Evolutionary conservation across 1,140 invertebrate species (phyloP).

Genomic region (Metopolophium dirhodum): DNA sequence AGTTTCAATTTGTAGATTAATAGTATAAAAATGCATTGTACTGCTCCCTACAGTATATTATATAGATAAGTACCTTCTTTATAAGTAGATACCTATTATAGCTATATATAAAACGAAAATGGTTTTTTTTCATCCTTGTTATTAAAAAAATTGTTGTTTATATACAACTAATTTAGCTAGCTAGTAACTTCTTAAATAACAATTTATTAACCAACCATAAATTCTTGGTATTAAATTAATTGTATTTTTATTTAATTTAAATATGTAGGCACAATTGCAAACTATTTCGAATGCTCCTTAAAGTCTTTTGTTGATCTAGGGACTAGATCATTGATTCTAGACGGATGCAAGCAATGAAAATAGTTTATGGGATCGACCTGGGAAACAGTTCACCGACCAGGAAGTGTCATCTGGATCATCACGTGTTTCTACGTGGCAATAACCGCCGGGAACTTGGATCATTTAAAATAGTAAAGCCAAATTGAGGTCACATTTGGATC

Average conservation of each 20-base stretch:
- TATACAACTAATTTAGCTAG: neutral
- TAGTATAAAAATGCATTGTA: neutral
- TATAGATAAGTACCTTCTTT: neutral
- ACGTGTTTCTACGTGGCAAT: neutral
- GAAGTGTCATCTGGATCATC: constrained; percentile 7
- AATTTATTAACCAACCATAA: neutral
- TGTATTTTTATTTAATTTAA: neutral
- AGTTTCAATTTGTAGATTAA: neutral
- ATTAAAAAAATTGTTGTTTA: neutral
- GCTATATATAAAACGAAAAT: neutral
- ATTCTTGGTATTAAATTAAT: neutral
- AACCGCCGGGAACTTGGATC: neutral
- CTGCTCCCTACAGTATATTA: neutral
- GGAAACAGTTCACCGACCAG: constrained; percentile 6
- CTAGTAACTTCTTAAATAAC: neutral
- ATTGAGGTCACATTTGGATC: constrained; percentile 31
- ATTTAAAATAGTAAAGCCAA: constrained; percentile 30
- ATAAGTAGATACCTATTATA: neutral
- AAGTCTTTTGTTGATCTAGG: neutral
- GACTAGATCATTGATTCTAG: constrained; percentile 9
- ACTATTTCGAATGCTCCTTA: neutral
- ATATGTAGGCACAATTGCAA: neutral
- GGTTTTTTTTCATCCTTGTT: neutral
- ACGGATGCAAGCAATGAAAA: constrained; percentile 49
- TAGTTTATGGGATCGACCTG: constrained; percentile 30